Conservation (phyloP, 2,797 vertebrate genomes). For the Syngnathus acus region DNA sequence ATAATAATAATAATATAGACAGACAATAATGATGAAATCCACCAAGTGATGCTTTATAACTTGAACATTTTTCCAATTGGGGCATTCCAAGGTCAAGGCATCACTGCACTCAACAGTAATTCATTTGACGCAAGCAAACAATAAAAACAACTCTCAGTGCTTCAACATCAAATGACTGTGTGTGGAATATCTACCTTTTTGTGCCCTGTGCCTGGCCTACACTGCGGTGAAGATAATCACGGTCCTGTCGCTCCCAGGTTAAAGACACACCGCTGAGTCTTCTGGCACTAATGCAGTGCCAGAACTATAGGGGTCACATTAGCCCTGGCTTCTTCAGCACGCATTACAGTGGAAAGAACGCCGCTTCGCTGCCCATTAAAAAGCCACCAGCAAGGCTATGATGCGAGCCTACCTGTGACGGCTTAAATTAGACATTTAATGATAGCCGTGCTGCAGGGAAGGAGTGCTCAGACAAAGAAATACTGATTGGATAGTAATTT, state of each 20-base stretch:
- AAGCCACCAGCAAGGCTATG: conserved; percentile 51
- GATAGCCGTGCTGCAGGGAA: conserved; percentile 48
- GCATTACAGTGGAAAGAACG: conserved; percentile 49
- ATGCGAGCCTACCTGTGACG: conserved; percentile 55
- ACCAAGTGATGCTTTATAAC: neutral
- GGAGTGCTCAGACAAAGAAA: conserved; percentile 59
- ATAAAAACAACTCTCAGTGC: neutral
- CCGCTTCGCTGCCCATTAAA: conserved; percentile 41
- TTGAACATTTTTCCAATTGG: neutral
- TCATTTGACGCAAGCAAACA: neutral
- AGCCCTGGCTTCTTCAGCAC: conserved; percentile 45
- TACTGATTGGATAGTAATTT: conserved; percentile 63
- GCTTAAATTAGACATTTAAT: conserved; percentile 66
- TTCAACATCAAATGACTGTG: neutral
- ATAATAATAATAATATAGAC: neutral
- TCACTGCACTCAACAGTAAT: neutral
- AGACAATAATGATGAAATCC: neutral
- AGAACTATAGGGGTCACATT: conserved; percentile 63
- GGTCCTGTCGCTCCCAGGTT: conserved; percentile 63
- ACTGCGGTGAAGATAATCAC: conserved; percentile 65
- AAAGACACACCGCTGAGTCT: conserved; percentile 61
- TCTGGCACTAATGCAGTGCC: conserved; percentile 59
- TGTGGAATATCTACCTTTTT: neutral
- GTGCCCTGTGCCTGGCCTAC: conserved; percentile 27
- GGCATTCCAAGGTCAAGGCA: neutral